Evolutionary conservation across 2,888 invertebrate genomes (phyloP).

Genomic region (Homarus gammarus): DNA sequence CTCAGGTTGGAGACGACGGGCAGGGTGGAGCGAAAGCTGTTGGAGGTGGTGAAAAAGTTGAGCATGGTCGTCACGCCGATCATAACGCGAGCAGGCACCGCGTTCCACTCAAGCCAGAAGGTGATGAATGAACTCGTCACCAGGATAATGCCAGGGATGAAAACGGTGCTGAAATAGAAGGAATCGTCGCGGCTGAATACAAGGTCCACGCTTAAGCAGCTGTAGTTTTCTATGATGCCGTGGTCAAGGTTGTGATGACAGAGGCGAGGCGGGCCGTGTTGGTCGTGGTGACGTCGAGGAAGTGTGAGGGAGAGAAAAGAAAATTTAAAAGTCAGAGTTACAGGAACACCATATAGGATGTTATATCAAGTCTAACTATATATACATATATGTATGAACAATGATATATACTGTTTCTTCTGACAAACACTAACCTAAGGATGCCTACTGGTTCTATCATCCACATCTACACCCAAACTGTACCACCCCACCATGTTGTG

Average conservation of each 20-base stretch:
- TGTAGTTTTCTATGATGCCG: constrained; percentile 90
- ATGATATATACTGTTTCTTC: constrained; percentile 46
- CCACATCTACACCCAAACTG: no score
- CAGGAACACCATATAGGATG: background rate
- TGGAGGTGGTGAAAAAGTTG: constrained; percentile 95
- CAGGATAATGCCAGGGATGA: constrained; percentile 97
- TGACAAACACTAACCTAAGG: no score
- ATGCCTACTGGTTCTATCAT: no score
- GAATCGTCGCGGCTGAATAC: constrained; percentile 96
- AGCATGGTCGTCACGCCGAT: constrained; percentile 98
- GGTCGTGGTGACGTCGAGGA: no score
- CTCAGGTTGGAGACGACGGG: constrained; percentile 96
- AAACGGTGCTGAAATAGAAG: constrained; percentile 98
- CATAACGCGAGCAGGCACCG: constrained; percentile 97
- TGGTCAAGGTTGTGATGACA: background rate
- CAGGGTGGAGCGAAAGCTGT: constrained; percentile 83
- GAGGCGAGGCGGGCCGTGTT: no score
- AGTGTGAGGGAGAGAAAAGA: no score
- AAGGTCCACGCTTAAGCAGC: constrained; percentile 95
- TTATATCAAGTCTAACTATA: background rate
- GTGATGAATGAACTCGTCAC: constrained; percentile 98
- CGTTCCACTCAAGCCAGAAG: constrained; percentile 98
- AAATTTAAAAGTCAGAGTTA: no score
- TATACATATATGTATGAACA: constrained; percentile 40
- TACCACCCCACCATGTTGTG: no score